Percentiles rank a stretch among this genome's conserved stretches.
These are phyloP conservation scores for Hetaerina titia DNA, from an alignment of 2,888 invertebrate genomes.

Conservation along the genomic window DNA sequence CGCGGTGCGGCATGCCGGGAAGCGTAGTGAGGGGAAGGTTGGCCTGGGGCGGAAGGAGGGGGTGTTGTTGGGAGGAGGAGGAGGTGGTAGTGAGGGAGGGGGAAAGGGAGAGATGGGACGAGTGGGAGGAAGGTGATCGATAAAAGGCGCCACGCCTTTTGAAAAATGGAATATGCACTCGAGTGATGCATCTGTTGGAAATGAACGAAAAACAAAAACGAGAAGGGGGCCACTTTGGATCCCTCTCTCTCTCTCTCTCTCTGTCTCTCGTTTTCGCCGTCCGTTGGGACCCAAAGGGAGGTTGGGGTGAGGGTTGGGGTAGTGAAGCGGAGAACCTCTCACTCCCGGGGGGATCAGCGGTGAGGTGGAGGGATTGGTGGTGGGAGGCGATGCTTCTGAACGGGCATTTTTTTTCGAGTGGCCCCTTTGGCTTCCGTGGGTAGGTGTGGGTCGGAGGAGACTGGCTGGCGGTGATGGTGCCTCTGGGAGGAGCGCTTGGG, in stretches of 20 bases:
- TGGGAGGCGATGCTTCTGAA: background rate
- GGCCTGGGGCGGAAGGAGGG: no score
- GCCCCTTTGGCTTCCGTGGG: background rate
- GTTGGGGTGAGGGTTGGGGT: background rate
- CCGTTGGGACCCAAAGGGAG: background rate
- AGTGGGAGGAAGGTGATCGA: background rate
- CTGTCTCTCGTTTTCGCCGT: background rate
- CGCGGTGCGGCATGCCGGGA: background rate
- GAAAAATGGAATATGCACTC: constrained; percentile 30
- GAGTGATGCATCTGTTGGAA: background rate
- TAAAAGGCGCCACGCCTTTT: constrained; percentile 28
- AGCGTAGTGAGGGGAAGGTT: background rate
- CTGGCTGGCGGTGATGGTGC: background rate
- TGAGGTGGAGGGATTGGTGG: background rate
- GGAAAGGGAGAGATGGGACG: background rate
- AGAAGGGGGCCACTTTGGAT: no score
- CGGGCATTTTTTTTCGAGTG: background rate
- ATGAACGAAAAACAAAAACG: background rate
- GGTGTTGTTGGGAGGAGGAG: background rate
- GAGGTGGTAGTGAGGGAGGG: background rate
- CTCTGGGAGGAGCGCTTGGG: background rate
- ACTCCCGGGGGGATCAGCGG: background rate
- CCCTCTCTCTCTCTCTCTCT: background rate
- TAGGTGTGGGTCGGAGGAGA: background rate
- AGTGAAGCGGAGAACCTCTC: background rate